phyloP scores from a whole-genome alignment of 2,113 vertebrate species.

The Tychaedon coryphoeus region DNA sequence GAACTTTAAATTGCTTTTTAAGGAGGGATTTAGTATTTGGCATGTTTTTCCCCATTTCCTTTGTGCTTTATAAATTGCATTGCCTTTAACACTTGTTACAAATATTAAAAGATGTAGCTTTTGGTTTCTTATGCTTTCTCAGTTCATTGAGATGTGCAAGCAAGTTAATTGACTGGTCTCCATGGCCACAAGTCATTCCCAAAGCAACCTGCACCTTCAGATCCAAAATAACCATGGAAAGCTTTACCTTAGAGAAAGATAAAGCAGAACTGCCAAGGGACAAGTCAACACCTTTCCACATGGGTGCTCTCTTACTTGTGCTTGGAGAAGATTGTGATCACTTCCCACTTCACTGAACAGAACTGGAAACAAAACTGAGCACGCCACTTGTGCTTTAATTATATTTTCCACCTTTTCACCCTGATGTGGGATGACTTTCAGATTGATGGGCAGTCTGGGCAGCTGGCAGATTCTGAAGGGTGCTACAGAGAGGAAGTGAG shows the following conservation, averaged over 20 bases:
- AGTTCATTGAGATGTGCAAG: neutral
- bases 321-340: neutral
- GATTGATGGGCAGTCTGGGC: neutral
- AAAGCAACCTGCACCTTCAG: neutral
- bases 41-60: neutral
- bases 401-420: neutral
- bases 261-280: neutral
- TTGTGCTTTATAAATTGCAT: neutral
- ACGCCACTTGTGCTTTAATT: neutral
- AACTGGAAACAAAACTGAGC: neutral
- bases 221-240: neutral
- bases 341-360: neutral
- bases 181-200: neutral
- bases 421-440: neutral
- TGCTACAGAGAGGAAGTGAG: neutral
- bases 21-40: neutral
- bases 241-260: neutral
- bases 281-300: slow-evolving; percentile 14
- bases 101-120: neutral
- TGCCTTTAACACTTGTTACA: neutral
- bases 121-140: neutral
- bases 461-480: neutral
- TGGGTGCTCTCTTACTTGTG: neutral
- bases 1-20: neutral
- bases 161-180: neutral